Percentiles rank a stretch among this genome's conserved stretches.
phyloP scores from a whole-genome alignment of 2,113 vertebrate genomes.

The Acrocephalus arundinaceus region DNA sequence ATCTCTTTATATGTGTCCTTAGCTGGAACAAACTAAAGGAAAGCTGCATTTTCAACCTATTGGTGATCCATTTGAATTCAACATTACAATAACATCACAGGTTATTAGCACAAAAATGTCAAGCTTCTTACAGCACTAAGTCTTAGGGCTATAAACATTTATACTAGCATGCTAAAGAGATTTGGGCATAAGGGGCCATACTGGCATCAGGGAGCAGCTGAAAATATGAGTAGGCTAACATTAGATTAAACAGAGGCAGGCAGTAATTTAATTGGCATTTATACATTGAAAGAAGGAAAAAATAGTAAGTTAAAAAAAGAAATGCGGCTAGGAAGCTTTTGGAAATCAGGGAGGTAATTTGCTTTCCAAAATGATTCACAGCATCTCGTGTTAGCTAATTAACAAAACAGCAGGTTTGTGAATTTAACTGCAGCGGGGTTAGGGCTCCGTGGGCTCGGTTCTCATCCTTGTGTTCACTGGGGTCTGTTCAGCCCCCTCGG shows the following conservation, averaged over 20 bases:
- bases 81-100: neutral
- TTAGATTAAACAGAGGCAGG: conserved; percentile 37
- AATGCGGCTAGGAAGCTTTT: conserved; percentile 9
- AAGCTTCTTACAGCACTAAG: neutral
- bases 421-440: conserved; percentile 55
- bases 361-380: conserved; percentile 61
- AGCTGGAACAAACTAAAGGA: neutral
- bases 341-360: conserved; percentile 50
- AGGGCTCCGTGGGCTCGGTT: neutral
- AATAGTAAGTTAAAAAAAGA: conserved; percentile 31
- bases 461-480: neutral
- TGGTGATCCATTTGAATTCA: conserved; percentile 20
- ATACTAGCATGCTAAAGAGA: conserved; percentile 8
- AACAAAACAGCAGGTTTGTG: conserved; percentile 67
- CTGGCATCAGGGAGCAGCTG: neutral
- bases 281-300: neutral
- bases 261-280: conserved; percentile 8
- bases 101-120: conserved; percentile 19
- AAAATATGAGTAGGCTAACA: conserved; percentile 24
- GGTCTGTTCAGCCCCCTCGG: neutral
- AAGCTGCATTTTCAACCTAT: neutral
- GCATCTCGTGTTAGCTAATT: conserved; percentile 66
- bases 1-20: neutral
- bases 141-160: conserved; percentile 32
- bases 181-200: neutral